A percentile compares a stretch with the other conserved stretches of the same genome.
phyloP scores from a whole-genome alignment of 1,140 invertebrate species.

The Oncopeltus fasciatus region DNA sequence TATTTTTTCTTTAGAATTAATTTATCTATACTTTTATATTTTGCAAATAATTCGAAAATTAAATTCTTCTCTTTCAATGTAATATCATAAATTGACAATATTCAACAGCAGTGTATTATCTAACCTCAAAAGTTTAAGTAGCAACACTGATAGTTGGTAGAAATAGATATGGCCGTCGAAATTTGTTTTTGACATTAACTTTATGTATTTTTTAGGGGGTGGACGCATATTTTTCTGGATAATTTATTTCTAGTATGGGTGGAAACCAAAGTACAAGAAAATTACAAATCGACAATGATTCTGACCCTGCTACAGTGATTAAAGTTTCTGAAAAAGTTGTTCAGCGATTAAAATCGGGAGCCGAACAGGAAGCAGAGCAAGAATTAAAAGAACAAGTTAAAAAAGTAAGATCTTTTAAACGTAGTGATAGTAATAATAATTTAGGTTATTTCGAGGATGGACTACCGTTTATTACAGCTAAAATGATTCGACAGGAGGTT shows the following conservation, averaged over 20 bases:
- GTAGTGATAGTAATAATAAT: conserved; percentile 2
- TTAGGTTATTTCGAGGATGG: neutral
- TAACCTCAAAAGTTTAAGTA: too few species aligned
- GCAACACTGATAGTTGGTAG: too few species aligned
- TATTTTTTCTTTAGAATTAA: too few species aligned
- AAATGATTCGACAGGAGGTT: neutral
- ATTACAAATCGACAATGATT: neutral
- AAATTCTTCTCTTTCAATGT: too few species aligned
- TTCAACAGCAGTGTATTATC: too few species aligned
- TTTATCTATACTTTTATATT: too few species aligned
- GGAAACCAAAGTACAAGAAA: neutral
- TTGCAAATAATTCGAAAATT: too few species aligned
- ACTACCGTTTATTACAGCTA: neutral
- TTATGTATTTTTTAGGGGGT: neutral
- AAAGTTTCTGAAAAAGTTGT: conserved; percentile 3
- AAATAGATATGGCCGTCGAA: neutral
- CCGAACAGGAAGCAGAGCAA: neutral
- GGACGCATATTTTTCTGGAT: neutral
- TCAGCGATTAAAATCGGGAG: neutral
- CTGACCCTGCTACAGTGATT: neutral
- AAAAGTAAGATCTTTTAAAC: neutral
- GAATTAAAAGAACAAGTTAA: neutral
- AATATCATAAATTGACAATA: too few species aligned
- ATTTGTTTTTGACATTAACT: neutral
- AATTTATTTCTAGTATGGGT: neutral